Evolutionary conservation across 2,888 invertebrate species (phyloP), one percentile per base, ranked within the genome.

Genomic region (Alviniconcha strummeri): DNA sequence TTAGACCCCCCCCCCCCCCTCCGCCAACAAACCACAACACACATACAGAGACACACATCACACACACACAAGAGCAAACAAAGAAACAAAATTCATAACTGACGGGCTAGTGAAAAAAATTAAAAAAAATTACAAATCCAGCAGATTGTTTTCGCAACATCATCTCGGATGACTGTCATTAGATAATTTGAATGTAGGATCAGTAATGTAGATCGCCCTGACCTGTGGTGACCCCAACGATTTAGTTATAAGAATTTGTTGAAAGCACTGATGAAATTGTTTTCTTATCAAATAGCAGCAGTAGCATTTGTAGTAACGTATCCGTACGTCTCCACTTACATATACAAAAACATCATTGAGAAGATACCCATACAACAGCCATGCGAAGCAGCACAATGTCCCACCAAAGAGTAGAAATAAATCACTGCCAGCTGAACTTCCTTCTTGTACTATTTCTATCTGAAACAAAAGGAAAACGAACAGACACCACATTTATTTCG

Each of bases 331-430:
- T 36, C 36, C 36, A 36, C 75, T 75, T 15, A 75, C 75, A 13
- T 75, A 75, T 11, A 75, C 55, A 55, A 75, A 75, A n/a, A 75
- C 75, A 13, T 75, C 75, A 5, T 75, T 54, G 5, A 75, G 75
- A 3, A 75, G 75, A 55, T 75, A 75, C 1, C 75, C 75, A 55
- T 75, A 75, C 13, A 17, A 3, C 15, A 75, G 55, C 75, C 75
- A 75, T 6, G 75, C 13, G 7, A 13, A 13, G 3, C 55, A 54
- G 55, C 75, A 75, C 55, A 75, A 2, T 11, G 17, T 55, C 15
- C 55, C 75, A 6, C 55, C 15, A 15, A 75, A 5, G 17, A 75
- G 5, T 5, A 75, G 75, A 55, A 55, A 55, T 17, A 75, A 13
- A 52, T 75, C 75, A 55, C 55, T 75, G 4, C 75, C 75, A 11